These are phyloP conservation scores for Burhinus oedicnemus DNA, from an alignment of 2,113 vertebrate species.

Conservation along the genomic window DNA sequence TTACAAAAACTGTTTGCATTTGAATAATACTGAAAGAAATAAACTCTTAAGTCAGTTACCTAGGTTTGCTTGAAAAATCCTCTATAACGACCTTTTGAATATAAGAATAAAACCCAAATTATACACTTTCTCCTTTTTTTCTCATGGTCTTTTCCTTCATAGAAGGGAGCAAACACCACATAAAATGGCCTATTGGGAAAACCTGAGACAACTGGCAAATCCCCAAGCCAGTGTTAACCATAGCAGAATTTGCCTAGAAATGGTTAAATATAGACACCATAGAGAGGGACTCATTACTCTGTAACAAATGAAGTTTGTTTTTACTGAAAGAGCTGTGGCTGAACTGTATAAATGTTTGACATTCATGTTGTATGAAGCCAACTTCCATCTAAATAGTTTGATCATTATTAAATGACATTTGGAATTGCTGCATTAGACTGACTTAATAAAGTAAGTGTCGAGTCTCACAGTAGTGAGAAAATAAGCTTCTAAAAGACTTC, in stretches of 20 bases:
- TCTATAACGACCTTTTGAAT: neutral
- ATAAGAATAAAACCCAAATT: neutral
- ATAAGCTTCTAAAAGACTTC: neutral
- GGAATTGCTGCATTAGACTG: neutral
- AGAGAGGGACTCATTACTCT: neutral
- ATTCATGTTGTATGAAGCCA: neutral
- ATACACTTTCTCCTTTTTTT: neutral
- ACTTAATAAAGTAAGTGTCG: neutral
- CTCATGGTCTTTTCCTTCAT: neutral
- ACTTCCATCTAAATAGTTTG: neutral
- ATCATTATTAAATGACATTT: neutral
- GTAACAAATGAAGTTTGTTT: neutral
- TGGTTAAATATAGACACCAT: neutral
- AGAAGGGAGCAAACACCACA: neutral
- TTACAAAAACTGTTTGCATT: neutral
- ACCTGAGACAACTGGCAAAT: neutral
- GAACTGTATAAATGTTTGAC: neutral
- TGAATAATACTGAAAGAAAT: neutral
- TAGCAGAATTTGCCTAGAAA: neutral
- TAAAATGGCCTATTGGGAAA: neutral
- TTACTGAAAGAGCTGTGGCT: neutral
- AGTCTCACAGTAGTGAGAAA: neutral
- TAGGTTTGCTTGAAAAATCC: neutral
- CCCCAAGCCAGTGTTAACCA: neutral
- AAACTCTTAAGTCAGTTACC: neutral